Base-by-base conservation (phyloP, 1,140 invertebrate species). In the Geopemphigus sp. region DNA sequence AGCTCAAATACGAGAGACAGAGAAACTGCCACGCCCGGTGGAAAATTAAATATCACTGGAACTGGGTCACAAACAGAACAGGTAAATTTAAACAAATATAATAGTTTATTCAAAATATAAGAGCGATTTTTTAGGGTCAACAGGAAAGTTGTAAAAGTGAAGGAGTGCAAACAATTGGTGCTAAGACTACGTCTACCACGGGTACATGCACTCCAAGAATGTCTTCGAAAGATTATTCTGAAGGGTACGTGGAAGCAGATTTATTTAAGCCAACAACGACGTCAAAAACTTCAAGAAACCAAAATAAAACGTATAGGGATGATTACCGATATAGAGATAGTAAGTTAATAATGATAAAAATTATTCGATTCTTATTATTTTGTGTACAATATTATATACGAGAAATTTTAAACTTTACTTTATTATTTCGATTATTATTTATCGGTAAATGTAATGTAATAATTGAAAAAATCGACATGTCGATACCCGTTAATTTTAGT, bases 101-200 rank as follows among this genome's bases (percentile, higher is more conserved):
- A 32, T 17, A 22, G 19, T 45, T 24, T 14, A 29, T 53, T 39
- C 54, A 29, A 39, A 26, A 47, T 61, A 59, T 78, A 24, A 61
- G 8, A 61, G 26, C 26, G n/a, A 29, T 50, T 26, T 45, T 50
- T 50, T 29, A 78, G 74, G 74, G 74, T 78, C 74, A 78, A 78
- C 74, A 78, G 39, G 74, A 78, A 57, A 78, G 56, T 63, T 85
- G 89, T 3, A 93, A 93, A 85, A 93, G 91, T 6, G 92, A 94
- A 86, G 92, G 92, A 6, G 92, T 92, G 0, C 93, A 94, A 85
- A 92, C 91, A 0, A 92, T 92, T 26, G 92, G 92, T 4, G 81
- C 82, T 50, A 83, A 84, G 76, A 84, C 83, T 57, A 82, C 81
- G 14, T 84, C 84, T n/a, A 78, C 74, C 57, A 78, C 74, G 15